Conservation (phyloP, 2,888 invertebrate species). For the Hypomecis atomaria region DNA sequence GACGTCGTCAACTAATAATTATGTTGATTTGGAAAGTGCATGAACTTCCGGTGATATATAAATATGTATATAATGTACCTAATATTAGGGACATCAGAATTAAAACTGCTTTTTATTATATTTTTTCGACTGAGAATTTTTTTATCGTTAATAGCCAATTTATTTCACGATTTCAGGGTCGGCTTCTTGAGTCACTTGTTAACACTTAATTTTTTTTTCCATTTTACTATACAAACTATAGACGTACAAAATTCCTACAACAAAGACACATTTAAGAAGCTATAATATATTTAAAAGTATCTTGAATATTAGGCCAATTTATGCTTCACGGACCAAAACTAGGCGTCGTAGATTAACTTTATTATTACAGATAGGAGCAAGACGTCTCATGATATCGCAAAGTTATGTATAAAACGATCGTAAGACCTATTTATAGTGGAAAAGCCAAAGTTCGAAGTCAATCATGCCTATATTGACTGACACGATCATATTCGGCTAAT, state of each 20-base stretch:
- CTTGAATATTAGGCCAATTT: slow-evolving; percentile 17
- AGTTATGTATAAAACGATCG: slow-evolving; percentile 40
- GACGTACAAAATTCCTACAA: not conserved
- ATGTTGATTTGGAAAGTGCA: too few species aligned
- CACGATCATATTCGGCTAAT: slow-evolving; percentile 14
- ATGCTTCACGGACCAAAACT: slow-evolving; percentile 17
- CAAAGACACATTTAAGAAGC: not conserved
- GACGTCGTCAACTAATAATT: not conserved
- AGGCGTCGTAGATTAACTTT: slow-evolving; percentile 30
- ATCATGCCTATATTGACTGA: slow-evolving; percentile 26
- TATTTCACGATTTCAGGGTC: too few species aligned
- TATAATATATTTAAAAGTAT: slow-evolving; percentile 1
- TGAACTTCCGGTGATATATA: too few species aligned
- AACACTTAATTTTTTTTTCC: too few species aligned
- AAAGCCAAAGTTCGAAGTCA: slow-evolving; percentile 40
- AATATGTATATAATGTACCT: too few species aligned
- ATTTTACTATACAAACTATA: too few species aligned
- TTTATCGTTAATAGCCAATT: too few species aligned
- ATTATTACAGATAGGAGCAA: slow-evolving; percentile 24
- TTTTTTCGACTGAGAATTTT: too few species aligned
- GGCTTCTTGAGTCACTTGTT: too few species aligned
- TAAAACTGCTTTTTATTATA: too few species aligned
- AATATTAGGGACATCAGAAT: too few species aligned
- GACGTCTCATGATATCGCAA: slow-evolving; percentile 33
- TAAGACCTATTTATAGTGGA: slow-evolving; percentile 29